Conservation (phyloP, 2,888 invertebrate genomes). For the Brachyptera putata region DNA sequence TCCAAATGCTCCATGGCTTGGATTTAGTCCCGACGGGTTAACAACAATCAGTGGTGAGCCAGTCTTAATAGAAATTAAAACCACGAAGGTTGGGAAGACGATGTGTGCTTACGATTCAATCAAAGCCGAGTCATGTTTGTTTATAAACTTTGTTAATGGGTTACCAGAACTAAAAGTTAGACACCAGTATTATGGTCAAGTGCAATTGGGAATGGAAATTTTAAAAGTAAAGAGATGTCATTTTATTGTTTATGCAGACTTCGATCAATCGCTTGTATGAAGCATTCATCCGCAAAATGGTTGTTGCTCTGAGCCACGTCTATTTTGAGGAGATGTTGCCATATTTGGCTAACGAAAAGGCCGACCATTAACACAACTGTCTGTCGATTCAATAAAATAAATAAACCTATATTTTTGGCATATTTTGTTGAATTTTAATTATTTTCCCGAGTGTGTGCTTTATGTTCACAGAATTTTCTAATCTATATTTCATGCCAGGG, state of each 20-base stretch:
- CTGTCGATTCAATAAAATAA: no score
- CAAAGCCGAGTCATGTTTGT: no score
- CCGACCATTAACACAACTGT: no score
- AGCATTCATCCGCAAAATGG: not conserved
- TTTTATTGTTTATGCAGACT: slow-evolving; percentile 7
- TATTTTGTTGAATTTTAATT: no score
- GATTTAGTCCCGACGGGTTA: slow-evolving; percentile 3
- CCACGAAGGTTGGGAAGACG: not conserved
- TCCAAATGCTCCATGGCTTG: slow-evolving; percentile 11
- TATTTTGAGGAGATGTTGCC: not conserved
- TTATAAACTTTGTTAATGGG: no score
- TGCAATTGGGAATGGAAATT: no score
- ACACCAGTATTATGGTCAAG: no score
- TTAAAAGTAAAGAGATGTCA: not conserved
- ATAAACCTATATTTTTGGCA: no score
- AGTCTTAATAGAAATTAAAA: not conserved
- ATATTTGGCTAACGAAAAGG: not conserved
- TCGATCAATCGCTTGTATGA: not conserved
- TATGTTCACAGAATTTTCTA: no score
- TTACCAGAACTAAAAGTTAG: no score
- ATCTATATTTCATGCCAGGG: no score
- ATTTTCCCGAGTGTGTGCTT: no score
- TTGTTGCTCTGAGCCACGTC: not conserved
- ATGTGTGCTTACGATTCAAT: not conserved
- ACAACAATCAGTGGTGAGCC: not conserved